phyloP scores from a whole-genome alignment of 2,797 vertebrate genomes.

The Iguana delicatissima region DNA sequence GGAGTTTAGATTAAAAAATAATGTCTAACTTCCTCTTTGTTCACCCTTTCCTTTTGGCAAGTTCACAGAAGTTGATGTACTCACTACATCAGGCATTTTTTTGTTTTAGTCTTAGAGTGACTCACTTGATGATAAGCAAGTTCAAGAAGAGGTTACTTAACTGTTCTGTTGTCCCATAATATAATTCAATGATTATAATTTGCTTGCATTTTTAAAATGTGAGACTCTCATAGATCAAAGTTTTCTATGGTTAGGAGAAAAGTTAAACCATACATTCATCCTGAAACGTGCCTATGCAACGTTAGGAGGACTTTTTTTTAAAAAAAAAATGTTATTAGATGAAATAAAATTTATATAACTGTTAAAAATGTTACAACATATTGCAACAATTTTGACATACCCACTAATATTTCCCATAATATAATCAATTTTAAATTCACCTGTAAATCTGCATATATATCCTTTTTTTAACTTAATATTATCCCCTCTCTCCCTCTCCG shows the following conservation, averaged over 20 bases:
- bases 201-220: background rate
- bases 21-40: background rate
- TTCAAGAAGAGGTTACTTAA: background rate
- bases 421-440: no score
- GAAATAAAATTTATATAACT: no score
- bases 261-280: background rate
- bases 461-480: no score
- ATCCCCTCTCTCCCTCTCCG: no score
- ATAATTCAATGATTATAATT: background rate
- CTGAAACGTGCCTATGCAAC: background rate
- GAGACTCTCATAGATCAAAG: background rate
- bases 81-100: background rate
- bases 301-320: background rate
- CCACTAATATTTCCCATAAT: no score
- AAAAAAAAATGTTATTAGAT: no score
- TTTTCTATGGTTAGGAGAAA: background rate
- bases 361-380: no score
- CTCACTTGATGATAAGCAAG: background rate
- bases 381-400: no score
- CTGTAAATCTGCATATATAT: no score
- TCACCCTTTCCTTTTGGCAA: background rate
- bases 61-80: background rate
- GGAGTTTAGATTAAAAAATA: background rate
- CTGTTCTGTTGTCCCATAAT: slow-evolving; percentile 8
- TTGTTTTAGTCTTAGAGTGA: background rate